Conservation (phyloP, 1,140 invertebrate species). For the Caenorhabditis briggsae region DNA sequence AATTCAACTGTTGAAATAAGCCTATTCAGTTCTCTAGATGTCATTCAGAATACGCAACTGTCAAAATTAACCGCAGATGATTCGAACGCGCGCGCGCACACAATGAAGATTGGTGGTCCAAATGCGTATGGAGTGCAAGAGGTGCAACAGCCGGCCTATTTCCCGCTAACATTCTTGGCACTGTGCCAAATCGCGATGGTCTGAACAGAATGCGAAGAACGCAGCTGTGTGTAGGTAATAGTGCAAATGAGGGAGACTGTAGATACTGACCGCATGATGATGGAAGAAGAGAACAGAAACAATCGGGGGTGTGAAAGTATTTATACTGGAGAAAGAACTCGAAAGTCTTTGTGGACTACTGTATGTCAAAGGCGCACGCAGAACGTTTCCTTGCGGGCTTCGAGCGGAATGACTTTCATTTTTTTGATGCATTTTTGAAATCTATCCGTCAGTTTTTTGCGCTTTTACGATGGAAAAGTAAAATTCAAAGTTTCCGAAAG, state of each 20-base stretch:
- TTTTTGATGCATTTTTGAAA: too few relatives aligned
- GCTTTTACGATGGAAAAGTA: too few relatives aligned
- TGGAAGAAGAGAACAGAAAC: background rate
- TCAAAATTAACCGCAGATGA: background rate
- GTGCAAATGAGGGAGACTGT: background rate
- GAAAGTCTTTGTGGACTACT: too few relatives aligned
- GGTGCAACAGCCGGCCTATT: conserved; percentile 30
- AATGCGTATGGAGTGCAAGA: background rate
- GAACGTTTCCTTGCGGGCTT: too few relatives aligned
- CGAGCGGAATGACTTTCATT: too few relatives aligned
- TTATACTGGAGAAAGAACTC: too few relatives aligned
- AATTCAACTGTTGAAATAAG: background rate
- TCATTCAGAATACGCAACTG: background rate
- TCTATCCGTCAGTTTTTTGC: too few relatives aligned
- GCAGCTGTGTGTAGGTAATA: background rate
- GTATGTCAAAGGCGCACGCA: too few relatives aligned
- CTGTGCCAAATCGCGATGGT: conserved; percentile 34
- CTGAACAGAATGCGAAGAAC: background rate
- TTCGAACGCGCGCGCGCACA: conserved; percentile 12
- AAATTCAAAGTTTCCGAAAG: too few relatives aligned
- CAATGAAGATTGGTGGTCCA: background rate
- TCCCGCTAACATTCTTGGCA: conserved; percentile 23
- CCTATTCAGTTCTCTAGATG: background rate
- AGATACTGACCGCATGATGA: background rate
- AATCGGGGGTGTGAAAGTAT: too few relatives aligned